Percentiles rank a stretch among this genome's conserved stretches.
Conservation (phyloP, 2,888 invertebrate genomes). For the Euplagia quadripunctaria region DNA sequence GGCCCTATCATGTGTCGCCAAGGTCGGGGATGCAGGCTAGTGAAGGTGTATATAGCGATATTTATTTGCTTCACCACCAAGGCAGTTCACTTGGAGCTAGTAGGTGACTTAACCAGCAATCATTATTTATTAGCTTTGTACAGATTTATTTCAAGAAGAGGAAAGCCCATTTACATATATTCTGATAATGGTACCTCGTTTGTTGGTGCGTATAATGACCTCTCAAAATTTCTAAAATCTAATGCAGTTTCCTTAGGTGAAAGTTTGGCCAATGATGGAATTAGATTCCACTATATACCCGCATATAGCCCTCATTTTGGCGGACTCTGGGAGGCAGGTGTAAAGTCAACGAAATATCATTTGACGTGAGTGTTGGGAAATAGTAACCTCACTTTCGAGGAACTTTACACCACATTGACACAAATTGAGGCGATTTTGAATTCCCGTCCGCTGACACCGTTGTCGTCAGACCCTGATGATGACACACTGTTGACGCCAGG, state of each 20-base stretch:
- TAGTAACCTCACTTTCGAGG: too few relatives aligned
- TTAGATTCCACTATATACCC: neutral
- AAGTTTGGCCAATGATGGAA: neutral
- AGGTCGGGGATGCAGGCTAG: neutral
- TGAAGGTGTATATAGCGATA: too few relatives aligned
- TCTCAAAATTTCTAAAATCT: neutral
- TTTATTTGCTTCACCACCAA: too few relatives aligned
- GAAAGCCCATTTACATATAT: too few relatives aligned
- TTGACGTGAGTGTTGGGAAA: constrained; percentile 25
- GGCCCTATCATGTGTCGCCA: neutral
- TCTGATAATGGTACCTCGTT: too few relatives aligned
- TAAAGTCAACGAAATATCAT: neutral
- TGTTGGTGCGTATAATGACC: too few relatives aligned
- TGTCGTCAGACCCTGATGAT: too few relatives aligned
- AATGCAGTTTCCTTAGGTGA: neutral
- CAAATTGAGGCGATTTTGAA: too few relatives aligned
- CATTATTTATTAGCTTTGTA: neutral
- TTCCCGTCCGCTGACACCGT: too few relatives aligned
- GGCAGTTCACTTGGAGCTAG: neutral
- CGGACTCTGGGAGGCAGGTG: neutral
- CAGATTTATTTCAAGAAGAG: neutral
- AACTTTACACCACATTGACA: too few relatives aligned
- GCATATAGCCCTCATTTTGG: neutral
- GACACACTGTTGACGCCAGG: too few relatives aligned
- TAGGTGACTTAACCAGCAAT: neutral